Percentiles rank a stretch among this genome's conserved stretches.
These are phyloP conservation scores for Epirrhoe tristata DNA, from an alignment of 2,888 invertebrate species.

Conservation along the genomic window DNA sequence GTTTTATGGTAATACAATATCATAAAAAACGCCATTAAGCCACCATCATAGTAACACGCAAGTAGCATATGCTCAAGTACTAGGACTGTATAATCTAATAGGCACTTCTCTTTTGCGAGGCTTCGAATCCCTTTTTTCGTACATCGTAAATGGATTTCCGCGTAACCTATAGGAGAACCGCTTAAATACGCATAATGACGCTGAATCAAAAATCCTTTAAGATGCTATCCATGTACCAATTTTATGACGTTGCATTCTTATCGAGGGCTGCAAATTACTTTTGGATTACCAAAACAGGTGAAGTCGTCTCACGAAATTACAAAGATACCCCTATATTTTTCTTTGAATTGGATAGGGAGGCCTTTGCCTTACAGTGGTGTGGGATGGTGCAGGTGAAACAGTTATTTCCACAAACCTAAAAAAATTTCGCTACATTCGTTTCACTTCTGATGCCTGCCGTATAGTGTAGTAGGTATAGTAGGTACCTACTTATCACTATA, in stretches of 20 bases:
- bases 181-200: slow-evolving; percentile 54
- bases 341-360: neutral
- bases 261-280: slow-evolving; percentile 62
- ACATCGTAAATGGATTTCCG: slow-evolving; percentile 67
- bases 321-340: neutral
- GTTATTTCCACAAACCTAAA: too few relatives aligned
- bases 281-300: slow-evolving; percentile 22
- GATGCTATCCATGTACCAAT: slow-evolving; percentile 54
- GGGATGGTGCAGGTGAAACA: too few relatives aligned
- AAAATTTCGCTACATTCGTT: too few relatives aligned
- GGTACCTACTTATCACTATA: too few relatives aligned
- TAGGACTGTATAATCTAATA: slow-evolving; percentile 60
- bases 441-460: too few relatives aligned
- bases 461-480: too few relatives aligned
- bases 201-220: slow-evolving; percentile 65
- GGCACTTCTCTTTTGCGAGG: slow-evolving; percentile 59
- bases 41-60: slow-evolving; percentile 57
- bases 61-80: slow-evolving; percentile 59
- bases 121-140: slow-evolving; percentile 65
- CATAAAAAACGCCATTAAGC: slow-evolving; percentile 65
- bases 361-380: too few relatives aligned
- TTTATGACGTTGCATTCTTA: slow-evolving; percentile 66
- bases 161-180: slow-evolving; percentile 59
- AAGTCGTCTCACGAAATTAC: neutral
- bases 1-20: slow-evolving; percentile 45